Evolutionary conservation across 92 coral and sea anemone species (phyloP).

Genomic region (Hydrozoanthus gracilis): DNA sequence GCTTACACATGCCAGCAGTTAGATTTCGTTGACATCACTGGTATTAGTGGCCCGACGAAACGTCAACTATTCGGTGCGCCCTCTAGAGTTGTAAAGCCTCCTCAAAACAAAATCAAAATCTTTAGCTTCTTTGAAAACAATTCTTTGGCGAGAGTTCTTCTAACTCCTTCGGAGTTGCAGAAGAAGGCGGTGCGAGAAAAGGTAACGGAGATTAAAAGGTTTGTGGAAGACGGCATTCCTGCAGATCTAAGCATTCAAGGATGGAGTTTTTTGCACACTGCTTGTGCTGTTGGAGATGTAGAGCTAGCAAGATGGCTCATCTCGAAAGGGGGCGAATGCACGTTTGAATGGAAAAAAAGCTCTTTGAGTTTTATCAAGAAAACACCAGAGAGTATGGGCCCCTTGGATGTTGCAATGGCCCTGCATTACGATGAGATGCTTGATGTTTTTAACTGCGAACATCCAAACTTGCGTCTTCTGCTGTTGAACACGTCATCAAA

Average conservation of each 20-base stretch:
- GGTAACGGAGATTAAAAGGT: constrained; percentile 19
- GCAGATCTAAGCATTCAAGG: constrained; percentile 53
- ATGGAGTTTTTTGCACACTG: constrained; percentile 58
- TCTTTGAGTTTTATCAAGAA: constrained; percentile 39
- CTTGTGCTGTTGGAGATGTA: constrained; percentile 45
- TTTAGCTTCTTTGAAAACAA: constrained; percentile 17
- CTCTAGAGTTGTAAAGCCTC: neutral
- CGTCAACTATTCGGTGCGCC: constrained; percentile 18
- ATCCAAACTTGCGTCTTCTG: constrained; percentile 22
- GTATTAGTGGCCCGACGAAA: constrained; percentile 18
- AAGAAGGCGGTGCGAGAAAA: constrained; percentile 14
- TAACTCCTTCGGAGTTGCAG: constrained; percentile 41
- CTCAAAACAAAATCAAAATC: neutral
- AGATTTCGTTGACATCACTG: constrained; percentile 15
- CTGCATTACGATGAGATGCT: constrained; percentile 29
- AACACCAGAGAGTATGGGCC: constrained; percentile 36
- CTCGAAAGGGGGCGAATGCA: neutral
- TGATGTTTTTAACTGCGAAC: neutral
- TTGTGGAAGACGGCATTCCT: constrained; percentile 43
- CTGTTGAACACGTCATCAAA: constrained; percentile 22
- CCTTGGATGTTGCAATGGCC: constrained; percentile 19
- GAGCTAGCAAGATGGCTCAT: constrained; percentile 49
- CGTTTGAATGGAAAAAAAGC: constrained; percentile 36
- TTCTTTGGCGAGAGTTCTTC: constrained; percentile 13
- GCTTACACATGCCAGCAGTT: constrained; percentile 18